Base-by-base conservation (phyloP, 2,797 vertebrate species). In the Sebastes hopkinsi region DNA sequence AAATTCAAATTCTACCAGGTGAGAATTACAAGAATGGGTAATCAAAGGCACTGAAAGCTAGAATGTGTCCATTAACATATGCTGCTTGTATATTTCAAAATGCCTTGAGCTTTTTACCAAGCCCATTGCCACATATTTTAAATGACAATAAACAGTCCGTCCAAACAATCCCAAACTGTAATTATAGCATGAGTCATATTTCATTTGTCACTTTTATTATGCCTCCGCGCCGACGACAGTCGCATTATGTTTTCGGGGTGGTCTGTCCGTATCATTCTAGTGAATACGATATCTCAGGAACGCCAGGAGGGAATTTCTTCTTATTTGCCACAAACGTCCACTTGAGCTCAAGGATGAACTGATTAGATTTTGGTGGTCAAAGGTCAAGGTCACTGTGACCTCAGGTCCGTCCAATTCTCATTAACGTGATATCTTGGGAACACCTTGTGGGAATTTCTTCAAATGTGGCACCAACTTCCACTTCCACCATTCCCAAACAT, bases 1-100 rank as follows among this genome's bases (percentile, higher is more conserved):
- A 99, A 99, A 90, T 99, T 99, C 94, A 99, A 99, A 89, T 99
- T 99, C 92, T 99, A 98, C 90, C 98, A 99, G 97, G 98, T 99
- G 92, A 94, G 85, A 60, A 55, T 13, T 42, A 58, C 2, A 52
- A 16, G 5, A 52, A 23, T 36, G 8, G 11, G 4, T 58, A 3
- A 14, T n/a, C 3, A 22, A 46, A 56, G 1, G 7, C 18, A 55
- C 3, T 36, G 23, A 2, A 22, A 56, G 8, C n/a, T 3, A 29
- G 20, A 38, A 8, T 64, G 64, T 76, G 36, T 46, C 8, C 2
- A 34, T 4, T n/a, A 14, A 10, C 46, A n/a, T 14, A 25, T 75
- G 67, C 18, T 20, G 29, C n/a, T 20, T 66, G 11, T 59, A 32
- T 42, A 23, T 54, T 54, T 64, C 14, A 38, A 62, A 75, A 38